Evolutionary conservation across 2,113 vertebrate species (phyloP), one percentile per base, ranked within the genome.

Genomic region (Xenopus borealis): DNA sequence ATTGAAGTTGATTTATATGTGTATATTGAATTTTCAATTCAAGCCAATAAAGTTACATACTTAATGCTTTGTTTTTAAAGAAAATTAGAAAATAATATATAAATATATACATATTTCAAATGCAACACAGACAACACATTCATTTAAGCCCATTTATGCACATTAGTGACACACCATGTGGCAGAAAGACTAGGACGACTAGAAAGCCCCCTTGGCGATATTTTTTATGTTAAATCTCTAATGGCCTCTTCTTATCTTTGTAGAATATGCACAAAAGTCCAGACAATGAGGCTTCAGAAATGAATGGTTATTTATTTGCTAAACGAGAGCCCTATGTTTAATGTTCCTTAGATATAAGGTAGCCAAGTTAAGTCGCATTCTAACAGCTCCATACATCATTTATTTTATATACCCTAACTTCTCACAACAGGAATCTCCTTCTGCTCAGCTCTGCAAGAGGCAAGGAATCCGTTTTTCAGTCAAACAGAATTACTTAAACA

Each of bases 81-180:
- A 95, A 93, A 99, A 99, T 99, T 99, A 98, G 97, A 96, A 97
- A 94, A 98, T 95, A 96, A 99, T 98, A 96, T 95, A 98, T 98
- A 98, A 99, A 98, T 98, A 99, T 98, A 98, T 98, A 98, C 96
- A 99, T 95, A 98, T 89, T 94, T 93, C 94, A 98, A 98, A 98
- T 97, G 95, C 89, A 96, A 94, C 95, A 94, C 93, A 97, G 95
- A 95, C 94, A 94, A 95, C 93, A 93, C 92, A 94, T 98, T 97
- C 96, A 98, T 97, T 96, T 95, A 94, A 94, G 94, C 94, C 94
- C 92, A 92, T 96, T 95, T 95, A 94, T 95, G 94, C 93, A 97
- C 97, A 98, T 99, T 99, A 99, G 96, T 94, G 93, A 95, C 96
- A 95, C 97, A 97, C 94, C 95, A 97, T 96, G 97, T 94, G 94